These are phyloP conservation scores for Zosterops hypoxanthus DNA, from an alignment of 2,113 vertebrate genomes.

Conservation along the genomic window DNA sequence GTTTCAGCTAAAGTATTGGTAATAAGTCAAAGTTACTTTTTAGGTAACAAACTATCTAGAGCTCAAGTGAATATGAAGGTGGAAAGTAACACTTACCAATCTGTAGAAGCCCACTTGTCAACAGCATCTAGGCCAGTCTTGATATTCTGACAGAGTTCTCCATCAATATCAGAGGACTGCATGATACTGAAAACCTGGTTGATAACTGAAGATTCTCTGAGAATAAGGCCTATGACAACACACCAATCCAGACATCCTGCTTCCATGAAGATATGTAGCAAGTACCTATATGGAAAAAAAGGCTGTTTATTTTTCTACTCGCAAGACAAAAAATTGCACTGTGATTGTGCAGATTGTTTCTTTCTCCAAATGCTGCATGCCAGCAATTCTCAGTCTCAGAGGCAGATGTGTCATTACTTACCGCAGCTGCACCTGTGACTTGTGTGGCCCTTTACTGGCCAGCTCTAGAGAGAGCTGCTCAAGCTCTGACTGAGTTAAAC, in stretches of 20 bases:
- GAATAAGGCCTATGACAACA: slow-evolving; percentile 89
- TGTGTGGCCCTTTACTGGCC: slow-evolving; percentile 95
- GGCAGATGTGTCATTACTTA: slow-evolving; percentile 60
- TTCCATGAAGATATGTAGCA: slow-evolving; percentile 96
- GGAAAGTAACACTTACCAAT: slow-evolving; percentile 82
- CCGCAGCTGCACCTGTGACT: slow-evolving; percentile 96
- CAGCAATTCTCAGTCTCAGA: not conserved
- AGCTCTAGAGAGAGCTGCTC: slow-evolving; percentile 97
- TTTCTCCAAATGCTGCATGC: not conserved
- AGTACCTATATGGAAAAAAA: slow-evolving; percentile 78
- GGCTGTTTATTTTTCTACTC: not conserved
- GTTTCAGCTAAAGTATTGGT: not conserved
- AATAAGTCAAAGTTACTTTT: not conserved
- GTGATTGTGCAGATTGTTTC: not conserved
- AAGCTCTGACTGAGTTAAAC: slow-evolving; percentile 92
- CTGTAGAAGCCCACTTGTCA: slow-evolving; percentile 88
- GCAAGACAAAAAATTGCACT: not conserved
- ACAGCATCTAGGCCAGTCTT: slow-evolving; percentile 85
- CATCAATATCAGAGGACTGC: slow-evolving; percentile 86
- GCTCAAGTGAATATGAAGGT: not conserved
- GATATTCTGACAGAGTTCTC: slow-evolving; percentile 87
- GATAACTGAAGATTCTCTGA: slow-evolving; percentile 88
- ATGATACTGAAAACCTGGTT: slow-evolving; percentile 88
- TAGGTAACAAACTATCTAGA: not conserved
- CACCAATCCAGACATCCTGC: slow-evolving; percentile 98